A percentile compares a stretch with the other conserved stretches of the same genome.
These are phyloP conservation scores for Hystrix brachyura DNA, from an alignment of 2,113 vertebrate species.

Conservation along the genomic window DNA sequence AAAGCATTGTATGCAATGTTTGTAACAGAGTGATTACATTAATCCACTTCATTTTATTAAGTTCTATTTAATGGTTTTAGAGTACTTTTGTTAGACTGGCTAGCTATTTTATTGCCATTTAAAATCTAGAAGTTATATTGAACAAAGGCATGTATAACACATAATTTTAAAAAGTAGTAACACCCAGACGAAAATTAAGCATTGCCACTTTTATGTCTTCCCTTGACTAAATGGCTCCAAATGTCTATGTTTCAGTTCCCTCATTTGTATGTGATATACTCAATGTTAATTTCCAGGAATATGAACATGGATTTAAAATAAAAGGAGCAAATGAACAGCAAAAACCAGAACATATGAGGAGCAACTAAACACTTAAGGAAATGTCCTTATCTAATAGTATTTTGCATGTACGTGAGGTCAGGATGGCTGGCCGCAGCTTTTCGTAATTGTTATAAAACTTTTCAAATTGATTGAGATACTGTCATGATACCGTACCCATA, in stretches of 20 bases:
- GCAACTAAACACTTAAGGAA: not conserved
- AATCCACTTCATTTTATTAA: no score
- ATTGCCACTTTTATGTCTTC: not conserved
- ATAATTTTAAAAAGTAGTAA: not conserved
- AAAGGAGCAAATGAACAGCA: constrained; percentile 1
- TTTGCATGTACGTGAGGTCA: not conserved
- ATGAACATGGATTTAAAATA: not conserved
- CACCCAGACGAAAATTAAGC: not conserved
- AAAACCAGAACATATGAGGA: not conserved
- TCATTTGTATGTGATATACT: not conserved
- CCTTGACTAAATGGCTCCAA: not conserved
- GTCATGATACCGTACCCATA: not conserved
- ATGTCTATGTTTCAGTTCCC: not conserved
- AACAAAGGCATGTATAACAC: not conserved
- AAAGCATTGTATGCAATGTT: not conserved
- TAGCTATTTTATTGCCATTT: not conserved
- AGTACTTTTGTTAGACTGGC: not conserved
- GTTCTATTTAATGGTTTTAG: not conserved
- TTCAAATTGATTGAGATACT: not conserved
- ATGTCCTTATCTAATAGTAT: not conserved
- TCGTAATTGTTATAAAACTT: constrained; percentile 23
- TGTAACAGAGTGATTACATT: no score
- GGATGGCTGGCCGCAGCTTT: not conserved
- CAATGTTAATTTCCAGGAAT: not conserved
- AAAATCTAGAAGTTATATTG: constrained; percentile 14